Conservation (phyloP, 2,888 invertebrate species). For the Amphipoea lucens region DNA sequence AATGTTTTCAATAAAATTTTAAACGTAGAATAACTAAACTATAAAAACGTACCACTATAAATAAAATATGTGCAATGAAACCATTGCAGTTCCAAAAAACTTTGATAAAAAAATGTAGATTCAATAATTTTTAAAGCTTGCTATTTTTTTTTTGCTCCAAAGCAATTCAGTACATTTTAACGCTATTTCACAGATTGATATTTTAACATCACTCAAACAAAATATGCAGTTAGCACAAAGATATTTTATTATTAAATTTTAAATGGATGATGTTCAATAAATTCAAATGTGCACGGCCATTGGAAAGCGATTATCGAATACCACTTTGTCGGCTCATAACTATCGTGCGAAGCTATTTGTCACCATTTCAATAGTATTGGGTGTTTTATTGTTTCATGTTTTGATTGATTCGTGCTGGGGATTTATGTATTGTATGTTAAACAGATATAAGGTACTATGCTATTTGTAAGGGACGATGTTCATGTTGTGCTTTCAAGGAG, state of each 20-base stretch:
- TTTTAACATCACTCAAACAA: constrained; percentile 22
- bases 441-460: neutral
- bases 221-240: constrained; percentile 32
- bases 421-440: neutral
- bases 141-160: too few relatives aligned
- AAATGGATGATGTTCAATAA: constrained; percentile 57
- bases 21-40: neutral
- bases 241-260: constrained; percentile 44
- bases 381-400: constrained; percentile 10
- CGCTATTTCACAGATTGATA: constrained; percentile 17
- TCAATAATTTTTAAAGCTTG: neutral
- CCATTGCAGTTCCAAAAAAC: neutral
- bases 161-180: neutral
- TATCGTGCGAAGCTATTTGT: constrained; percentile 38
- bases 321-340: constrained; percentile 47
- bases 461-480: neutral
- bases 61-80: neutral
- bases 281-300: constrained; percentile 59
- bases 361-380: constrained; percentile 22
- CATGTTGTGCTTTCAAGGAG: neutral
- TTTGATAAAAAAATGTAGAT: neutral
- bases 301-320: constrained; percentile 64
- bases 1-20: neutral
- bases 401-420: constrained; percentile 4
- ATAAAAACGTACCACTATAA: neutral